Evolutionary conservation across 2,113 vertebrate genomes (phyloP).

Genomic region (Onychostoma macrolepis): DNA sequence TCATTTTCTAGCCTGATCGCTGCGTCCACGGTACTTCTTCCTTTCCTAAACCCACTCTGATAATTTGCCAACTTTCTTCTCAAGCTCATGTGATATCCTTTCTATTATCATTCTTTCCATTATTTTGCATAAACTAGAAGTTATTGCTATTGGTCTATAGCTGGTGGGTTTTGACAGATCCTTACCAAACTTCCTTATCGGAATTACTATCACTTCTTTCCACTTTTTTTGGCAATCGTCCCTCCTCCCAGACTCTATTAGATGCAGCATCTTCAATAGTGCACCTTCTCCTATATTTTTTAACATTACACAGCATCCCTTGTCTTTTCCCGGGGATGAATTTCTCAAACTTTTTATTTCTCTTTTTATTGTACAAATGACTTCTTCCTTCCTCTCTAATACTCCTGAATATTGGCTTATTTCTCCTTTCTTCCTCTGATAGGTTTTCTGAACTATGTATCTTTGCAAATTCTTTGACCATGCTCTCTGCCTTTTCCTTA

Average conservation of each 20-base stretch:
- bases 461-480: too few species aligned
- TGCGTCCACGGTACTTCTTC: too few species aligned
- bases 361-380: neutral
- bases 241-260: conserved; percentile 37
- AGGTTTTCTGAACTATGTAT: too few species aligned
- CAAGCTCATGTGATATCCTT: too few species aligned
- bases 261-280: neutral
- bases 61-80: too few species aligned
- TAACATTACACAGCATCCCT: neutral
- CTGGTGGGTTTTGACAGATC: neutral
- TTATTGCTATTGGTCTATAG: neutral
- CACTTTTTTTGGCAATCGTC: neutral
- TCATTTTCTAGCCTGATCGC: too few species aligned
- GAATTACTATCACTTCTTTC: conserved; percentile 23
- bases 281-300: neutral
- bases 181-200: conserved; percentile 33
- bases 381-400: neutral
- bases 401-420: neutral
- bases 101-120: too few species aligned
- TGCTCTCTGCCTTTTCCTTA: too few species aligned
- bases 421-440: neutral
- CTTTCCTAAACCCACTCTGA: too few species aligned
- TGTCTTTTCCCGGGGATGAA: too few species aligned
- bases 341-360: too few species aligned
- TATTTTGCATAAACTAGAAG: neutral